A percentile compares a stretch with the other conserved stretches of the same genome.
Evolutionary conservation across 2,113 vertebrate genomes (phyloP).

Genomic region (Sialia sialis): DNA sequence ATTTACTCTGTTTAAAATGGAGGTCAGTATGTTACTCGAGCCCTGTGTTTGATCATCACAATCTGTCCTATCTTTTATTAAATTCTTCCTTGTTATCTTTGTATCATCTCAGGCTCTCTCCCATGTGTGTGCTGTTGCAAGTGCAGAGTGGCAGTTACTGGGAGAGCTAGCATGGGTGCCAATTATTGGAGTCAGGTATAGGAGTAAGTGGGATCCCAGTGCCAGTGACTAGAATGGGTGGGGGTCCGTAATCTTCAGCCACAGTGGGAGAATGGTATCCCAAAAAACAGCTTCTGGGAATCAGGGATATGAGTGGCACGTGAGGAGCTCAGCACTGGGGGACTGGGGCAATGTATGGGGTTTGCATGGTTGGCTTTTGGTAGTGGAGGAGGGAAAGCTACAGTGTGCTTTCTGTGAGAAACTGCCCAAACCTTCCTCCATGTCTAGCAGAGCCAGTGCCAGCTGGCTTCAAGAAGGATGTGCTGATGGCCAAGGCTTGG

Average conservation of each 20-base stretch:
- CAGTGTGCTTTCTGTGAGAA: background rate
- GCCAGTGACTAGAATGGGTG: background rate
- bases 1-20: background rate
- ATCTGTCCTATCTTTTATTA: background rate
- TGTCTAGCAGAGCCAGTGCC: background rate
- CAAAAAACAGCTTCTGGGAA: background rate
- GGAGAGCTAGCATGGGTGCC: background rate
- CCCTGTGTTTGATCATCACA: background rate
- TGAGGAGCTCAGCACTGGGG: background rate
- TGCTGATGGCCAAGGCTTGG: background rate
- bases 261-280: background rate
- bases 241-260: background rate
- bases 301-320: no score
- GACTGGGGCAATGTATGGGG: background rate
- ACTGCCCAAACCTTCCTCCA: background rate
- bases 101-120: accelerated
- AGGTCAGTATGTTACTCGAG: background rate
- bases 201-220: background rate
- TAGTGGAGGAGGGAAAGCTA: background rate
- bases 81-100: background rate
- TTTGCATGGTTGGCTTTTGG: background rate
- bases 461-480: background rate
- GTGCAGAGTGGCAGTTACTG: no score
- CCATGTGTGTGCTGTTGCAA: background rate
- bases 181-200: background rate